phyloP scores from a whole-genome alignment of 2,888 invertebrate genomes.

The Aphodius sticticus region DNA sequence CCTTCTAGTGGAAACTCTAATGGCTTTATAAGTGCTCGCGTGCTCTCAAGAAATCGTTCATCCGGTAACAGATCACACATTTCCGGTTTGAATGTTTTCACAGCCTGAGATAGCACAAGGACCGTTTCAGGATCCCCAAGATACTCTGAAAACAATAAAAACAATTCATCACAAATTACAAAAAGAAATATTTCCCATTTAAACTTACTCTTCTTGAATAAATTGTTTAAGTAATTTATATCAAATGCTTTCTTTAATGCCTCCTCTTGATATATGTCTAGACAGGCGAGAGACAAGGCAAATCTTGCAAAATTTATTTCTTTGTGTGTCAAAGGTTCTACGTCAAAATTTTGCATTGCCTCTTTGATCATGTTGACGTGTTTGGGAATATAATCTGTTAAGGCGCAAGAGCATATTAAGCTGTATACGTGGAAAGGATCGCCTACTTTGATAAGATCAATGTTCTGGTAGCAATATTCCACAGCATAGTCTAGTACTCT shows the following conservation, averaged over 20 bases:
- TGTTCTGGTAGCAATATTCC: slow-evolving; percentile 59
- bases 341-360: slow-evolving; percentile 47
- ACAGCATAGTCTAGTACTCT: slow-evolving; percentile 68
- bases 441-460: slow-evolving; percentile 57
- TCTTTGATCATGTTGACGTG: slow-evolving; percentile 63
- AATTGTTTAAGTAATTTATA: slow-evolving; percentile 59
- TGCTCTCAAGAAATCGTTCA: slow-evolving; percentile 56
- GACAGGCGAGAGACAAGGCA: slow-evolving; percentile 65
- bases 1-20: slow-evolving; percentile 60
- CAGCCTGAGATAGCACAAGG: slow-evolving; percentile 65
- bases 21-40: slow-evolving; percentile 55
- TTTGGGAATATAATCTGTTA: slow-evolving; percentile 67
- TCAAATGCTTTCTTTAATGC: slow-evolving; percentile 65
- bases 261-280: slow-evolving; percentile 67
- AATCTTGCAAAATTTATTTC: slow-evolving; percentile 65
- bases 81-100: slow-evolving; percentile 51
- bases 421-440: slow-evolving; percentile 60
- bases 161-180: slow-evolving; percentile 22
- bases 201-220: slow-evolving; percentile 54
- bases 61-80: slow-evolving; percentile 58
- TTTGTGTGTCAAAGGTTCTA: slow-evolving; percentile 31
- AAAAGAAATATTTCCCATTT: slow-evolving; percentile 14
- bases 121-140: slow-evolving; percentile 53
- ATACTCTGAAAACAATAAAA: slow-evolving; percentile 35
- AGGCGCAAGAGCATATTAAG: slow-evolving; percentile 65